Evolutionary conservation across 2,113 vertebrate species (phyloP), one percentile per base, ranked within the genome.

Genomic region (Callipepla squamata): DNA sequence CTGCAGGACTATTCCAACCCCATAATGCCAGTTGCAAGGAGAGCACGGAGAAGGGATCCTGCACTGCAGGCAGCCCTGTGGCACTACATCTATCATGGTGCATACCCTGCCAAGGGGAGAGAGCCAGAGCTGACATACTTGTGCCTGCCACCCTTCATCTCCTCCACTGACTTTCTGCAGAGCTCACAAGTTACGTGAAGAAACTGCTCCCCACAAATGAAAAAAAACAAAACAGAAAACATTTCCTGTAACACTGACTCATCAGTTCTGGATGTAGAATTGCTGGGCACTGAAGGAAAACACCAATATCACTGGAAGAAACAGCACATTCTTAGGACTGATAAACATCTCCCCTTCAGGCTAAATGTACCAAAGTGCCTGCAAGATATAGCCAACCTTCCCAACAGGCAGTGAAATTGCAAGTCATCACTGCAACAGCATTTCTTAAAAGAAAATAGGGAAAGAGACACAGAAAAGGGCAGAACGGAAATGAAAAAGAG

Each of bases 391-490:
- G 80, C 62, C 74, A 67, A 21, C 70, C 42, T 88, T 81, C 75
- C 86, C 87, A 77, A 55, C 38, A 15, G n/a, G 57, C 85, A 72
- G 85, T 15, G 72, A 93, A 91, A 96, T 75, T 66, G 51, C 38
- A 87, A 90, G 86, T 89, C 86, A 92, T 76, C 86, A 5, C 70
- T 81, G 73, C 95, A 86, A 87, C 38, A 69, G 40, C 87, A 85
- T 95, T 87, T 57, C 89, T 89, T 78, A 84, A 75, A 68, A 77
- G 61, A 89, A 87, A 94, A 91, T 48, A 47, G 57, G 66, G 70
- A 88, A 72, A 79, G 40, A 73, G 91, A 78, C 66, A 75, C 63
- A 94, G 75, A 72, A 82, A 90, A 80, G 68, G 85, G 76, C 74
- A 87, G 53, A 81, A 45, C 7, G 11, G 34, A 22, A 87, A 44